Evolutionary conservation across 2,888 invertebrate species (phyloP), one percentile per base, ranked within the genome.

Genomic region (Pecten maximus): DNA sequence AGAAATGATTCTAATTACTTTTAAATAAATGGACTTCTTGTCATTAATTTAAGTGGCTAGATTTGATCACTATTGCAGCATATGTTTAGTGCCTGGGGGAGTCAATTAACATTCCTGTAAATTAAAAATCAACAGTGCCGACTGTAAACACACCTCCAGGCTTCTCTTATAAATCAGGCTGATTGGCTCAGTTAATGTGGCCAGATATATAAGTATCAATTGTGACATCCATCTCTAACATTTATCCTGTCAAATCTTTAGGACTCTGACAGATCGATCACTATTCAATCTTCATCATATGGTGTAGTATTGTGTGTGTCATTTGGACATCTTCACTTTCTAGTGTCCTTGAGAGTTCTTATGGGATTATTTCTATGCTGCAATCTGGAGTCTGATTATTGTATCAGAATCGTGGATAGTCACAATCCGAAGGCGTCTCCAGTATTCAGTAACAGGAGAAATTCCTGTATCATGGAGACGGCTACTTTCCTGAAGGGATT

Each of bases 1-100:
- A 74, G 74, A 74, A 74, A 74, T 28, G 74, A 10, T 74, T 74
- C 74, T 74, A 74, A 74, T 74, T 74, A 74, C 74, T 10, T 74
- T 35, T 74, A 74, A 74, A 74, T 74, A 74, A 74, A 74, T 74
- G 74, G 35, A 74, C 8, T 74, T 74, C 28, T 35, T 74, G 74
- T 74, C 74, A 74, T 74, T 74, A 35, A 35, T 74, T 74, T 74
- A 74, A 74, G 74, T 74, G 28, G 35, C 74, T 35, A 74, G 74
- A 74, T 74, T 35, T 74, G 28, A 74, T 74, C 28, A 74, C 4
- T 35, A 10, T 8, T 74, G 35, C 74, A 74, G 35, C 74, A 74
- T 35, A 1, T 74, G 35, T 74, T 74, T 74, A 74, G 16, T 8
- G 35, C 74, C 23, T 35, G 6, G 35, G 35, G 74, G 28, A 35